A percentile compares a stretch with the other conserved stretches of the same genome.
These are phyloP conservation scores for Gastracanthus pulcherrimus DNA, from an alignment of 2,888 invertebrate genomes.

Conservation along the genomic window DNA sequence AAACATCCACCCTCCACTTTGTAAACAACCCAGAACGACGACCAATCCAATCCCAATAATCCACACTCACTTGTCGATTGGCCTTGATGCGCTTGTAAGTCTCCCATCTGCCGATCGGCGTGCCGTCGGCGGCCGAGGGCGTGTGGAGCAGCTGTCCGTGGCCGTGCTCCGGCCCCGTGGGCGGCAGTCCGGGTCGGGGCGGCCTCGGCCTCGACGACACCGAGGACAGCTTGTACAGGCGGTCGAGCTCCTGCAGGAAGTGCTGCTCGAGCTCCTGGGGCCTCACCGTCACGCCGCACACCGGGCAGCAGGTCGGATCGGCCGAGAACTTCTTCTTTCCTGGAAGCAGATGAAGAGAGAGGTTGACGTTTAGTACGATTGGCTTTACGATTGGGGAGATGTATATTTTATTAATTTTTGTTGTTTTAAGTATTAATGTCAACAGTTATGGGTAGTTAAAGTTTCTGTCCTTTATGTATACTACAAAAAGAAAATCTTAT, in stretches of 20 bases:
- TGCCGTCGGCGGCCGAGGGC: conserved; percentile 77
- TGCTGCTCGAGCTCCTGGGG: conserved; percentile 91
- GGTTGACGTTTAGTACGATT: neutral
- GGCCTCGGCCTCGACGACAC: conserved; percentile 72
- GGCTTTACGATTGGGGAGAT: neutral
- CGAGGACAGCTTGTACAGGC: conserved; percentile 81
- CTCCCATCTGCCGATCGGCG: conserved; percentile 83
- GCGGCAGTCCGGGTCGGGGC: conserved; percentile 75
- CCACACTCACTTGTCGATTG: conserved; percentile 83
- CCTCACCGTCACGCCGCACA: conserved; percentile 91
- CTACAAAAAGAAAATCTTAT: no score
- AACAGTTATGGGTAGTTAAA: no score
- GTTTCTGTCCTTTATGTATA: no score
- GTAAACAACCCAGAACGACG: neutral
- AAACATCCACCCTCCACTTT: no score
- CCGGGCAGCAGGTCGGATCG: conserved; percentile 90
- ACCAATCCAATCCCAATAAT: neutral
- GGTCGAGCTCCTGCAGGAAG: conserved; percentile 88
- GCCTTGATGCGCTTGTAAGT: conserved; percentile 86
- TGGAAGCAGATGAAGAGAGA: conserved; percentile 57
- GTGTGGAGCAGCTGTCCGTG: conserved; percentile 75
- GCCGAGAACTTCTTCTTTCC: conserved; percentile 76
- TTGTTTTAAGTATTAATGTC: neutral
- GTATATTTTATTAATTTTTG: neutral
- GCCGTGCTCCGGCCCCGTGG: conserved; percentile 72